Base-by-base conservation (phyloP, 1,140 invertebrate genomes). In the Drosophila mayri region DNA sequence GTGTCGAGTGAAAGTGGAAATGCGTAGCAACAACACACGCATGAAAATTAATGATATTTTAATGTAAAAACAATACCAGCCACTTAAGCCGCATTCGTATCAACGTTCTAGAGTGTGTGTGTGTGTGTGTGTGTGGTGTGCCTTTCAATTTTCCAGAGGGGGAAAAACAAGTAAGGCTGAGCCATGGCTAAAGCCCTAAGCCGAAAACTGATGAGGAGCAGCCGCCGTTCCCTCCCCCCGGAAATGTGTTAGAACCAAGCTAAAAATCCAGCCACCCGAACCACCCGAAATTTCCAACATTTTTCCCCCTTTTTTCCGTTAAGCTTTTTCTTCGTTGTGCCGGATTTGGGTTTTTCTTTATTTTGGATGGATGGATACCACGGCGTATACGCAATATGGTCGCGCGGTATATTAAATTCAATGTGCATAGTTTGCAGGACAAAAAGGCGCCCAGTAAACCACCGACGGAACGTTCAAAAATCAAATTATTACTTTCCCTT, bases 41-140 rank as follows among this genome's bases (percentile, higher is more conserved):
- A 88, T 83, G 63, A 84, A 88, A 88, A 83, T 88, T 83, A 87
- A 88, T 87, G 84, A 87, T 87, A 88, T 87, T 87, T 87, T 87
- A 88, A 87, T 87, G 83, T 88, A 88, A 88, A 87, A 87, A 87
- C 83, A 87, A 87, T 87, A 84, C 64, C 84, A 87, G 84, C 76
- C 84, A 87, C 83, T 87, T 87, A 83, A 88, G 83, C 84, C 65
- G 61, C 46, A 80, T 77, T 79, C 80, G 72, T 62, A 79, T 52
- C 70, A 62, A 79, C 74, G 25, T 43, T 32, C 10, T 37, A 14
- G 37, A 37, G 37, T 52, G 57, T 60, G 60, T 35, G 16, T 44
- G 40, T 38, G 22, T 52, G 50, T 46, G 61, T 40, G 30, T 47
- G 57, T 62, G 38, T 32, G 20, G 62, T 50, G 64, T 59, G 67